These are phyloP conservation scores for Liodrosophila aerea DNA, from an alignment of 2,888 invertebrate species.

Conservation along the genomic window DNA sequence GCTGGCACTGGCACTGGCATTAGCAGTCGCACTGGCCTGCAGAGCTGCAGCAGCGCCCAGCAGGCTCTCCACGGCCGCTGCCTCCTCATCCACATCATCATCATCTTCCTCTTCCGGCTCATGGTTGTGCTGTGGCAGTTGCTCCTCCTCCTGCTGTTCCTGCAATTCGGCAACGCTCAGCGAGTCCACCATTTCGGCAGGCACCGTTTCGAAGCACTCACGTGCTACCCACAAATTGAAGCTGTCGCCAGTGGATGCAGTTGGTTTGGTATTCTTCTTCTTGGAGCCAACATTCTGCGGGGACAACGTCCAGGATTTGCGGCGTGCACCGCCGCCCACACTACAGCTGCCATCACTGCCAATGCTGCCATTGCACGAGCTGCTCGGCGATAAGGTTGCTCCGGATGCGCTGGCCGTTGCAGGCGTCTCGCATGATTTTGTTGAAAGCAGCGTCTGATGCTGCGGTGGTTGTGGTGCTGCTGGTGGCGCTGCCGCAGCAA, in stretches of 20 bases:
- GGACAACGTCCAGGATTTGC: conserved; percentile 79
- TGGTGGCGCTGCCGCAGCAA: not conserved
- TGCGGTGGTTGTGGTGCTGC: conserved; percentile 1
- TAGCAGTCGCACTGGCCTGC: conserved; percentile 55
- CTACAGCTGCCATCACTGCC: conserved; percentile 77
- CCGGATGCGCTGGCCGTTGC: conserved; percentile 23
- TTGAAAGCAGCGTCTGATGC: conserved; percentile 70
- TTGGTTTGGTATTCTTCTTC: conserved; percentile 86
- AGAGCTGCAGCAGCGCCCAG: conserved; percentile 79
- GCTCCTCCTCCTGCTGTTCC: conserved; percentile 61
- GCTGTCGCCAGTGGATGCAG: conserved; percentile 68
- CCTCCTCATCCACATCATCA: conserved; percentile 65
- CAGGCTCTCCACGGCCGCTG: conserved; percentile 77
- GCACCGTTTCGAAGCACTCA: conserved; percentile 81
- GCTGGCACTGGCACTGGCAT: conserved; percentile 42
- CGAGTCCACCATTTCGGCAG: conserved; percentile 78
- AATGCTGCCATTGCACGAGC: conserved; percentile 77
- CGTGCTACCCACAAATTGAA: conserved; percentile 82
- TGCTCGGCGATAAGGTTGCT: conserved; percentile 71
- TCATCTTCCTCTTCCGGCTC: conserved; percentile 45
- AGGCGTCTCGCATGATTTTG: conserved; percentile 76
- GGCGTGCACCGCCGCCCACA: conserved; percentile 78
- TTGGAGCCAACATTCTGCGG: conserved; percentile 84
- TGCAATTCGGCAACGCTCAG: conserved; percentile 63
- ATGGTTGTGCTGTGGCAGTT: conserved; percentile 55